Base-by-base conservation (phyloP, 2,113 vertebrate genomes). In the Hippocampus guttulatus region DNA sequence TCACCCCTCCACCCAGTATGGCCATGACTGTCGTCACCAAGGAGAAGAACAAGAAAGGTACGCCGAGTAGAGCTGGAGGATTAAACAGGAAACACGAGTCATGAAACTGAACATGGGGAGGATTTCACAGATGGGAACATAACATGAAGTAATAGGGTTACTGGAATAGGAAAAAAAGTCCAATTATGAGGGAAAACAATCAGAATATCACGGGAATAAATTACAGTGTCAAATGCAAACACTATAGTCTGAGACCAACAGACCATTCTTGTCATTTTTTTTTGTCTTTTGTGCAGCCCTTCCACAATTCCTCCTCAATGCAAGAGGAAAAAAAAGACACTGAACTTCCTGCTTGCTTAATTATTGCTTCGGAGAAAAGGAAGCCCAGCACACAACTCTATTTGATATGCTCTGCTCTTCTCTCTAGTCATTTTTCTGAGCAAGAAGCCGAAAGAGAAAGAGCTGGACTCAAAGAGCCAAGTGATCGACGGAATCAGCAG, bases 11-110 rank as follows among this genome's bases (percentile, higher is more conserved):
- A 0, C 93, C 90, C 76, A 93, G 94, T 86, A 97, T 97, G 95
- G 92, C 94, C 85, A 97, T 97, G 95, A 97, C 95, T 0, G 94
- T 97, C 8, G 95, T 97, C 86, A 96, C 94, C 83, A 96, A 96
- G 91, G 95, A 97, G 89, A 97, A 97, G 78, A 96, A 97, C 82
- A 91, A 91, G 82, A 91, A 91, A 85, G 89, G 89, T 91, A 65
- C 1, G n/a, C 21, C 52, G 2, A 65, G 33, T 5, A 8, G 20
- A 60, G 20, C 8, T 60, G 23, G 23, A 12, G 55, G 55, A 11
- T 63, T 62, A 38, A 30, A 30, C 30, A 30, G 27, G 30, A 38
- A 33, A 33, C 27, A 21, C n/a, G 8, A 21, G 43, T 43, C 4
- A 14, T 43, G 21, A 41, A 43, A 25, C 14, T 21, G 40, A 52